phyloP scores from a whole-genome alignment of 2,888 invertebrate species.

The Conus canariensis region DNA sequence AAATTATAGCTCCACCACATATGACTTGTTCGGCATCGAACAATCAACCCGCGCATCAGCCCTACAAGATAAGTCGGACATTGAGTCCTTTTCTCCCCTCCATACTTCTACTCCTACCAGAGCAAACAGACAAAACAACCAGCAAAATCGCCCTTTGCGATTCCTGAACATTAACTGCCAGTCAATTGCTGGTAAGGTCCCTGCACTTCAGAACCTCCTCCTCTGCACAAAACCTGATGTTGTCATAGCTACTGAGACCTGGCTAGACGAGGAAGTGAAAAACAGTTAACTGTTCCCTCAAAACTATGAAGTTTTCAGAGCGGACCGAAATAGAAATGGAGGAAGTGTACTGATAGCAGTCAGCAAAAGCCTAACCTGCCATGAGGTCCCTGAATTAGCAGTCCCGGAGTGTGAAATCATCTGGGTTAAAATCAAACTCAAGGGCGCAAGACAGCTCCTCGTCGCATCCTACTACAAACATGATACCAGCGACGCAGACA shows the following conservation, averaged over 20 bases:
- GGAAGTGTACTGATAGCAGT: slow-evolving; percentile 2
- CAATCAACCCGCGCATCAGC: no score
- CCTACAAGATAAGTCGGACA: no score
- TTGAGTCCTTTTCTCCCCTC: background rate
- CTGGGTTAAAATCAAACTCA: slow-evolving; percentile 1
- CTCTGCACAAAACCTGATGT: background rate
- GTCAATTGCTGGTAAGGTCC: background rate
- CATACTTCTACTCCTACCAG: background rate
- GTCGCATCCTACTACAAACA: background rate
- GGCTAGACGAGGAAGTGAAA: background rate
- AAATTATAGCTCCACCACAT: no score
- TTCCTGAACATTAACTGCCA: background rate
- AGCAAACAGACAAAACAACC: background rate
- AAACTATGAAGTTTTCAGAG: background rate
- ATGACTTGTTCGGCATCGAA: no score
- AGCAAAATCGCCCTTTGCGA: background rate
- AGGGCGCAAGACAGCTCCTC: background rate
- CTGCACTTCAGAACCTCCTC: background rate
- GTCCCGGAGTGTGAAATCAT: slow-evolving; percentile 4
- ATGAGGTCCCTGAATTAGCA: background rate
- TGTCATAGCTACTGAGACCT: slow-evolving; percentile 2
- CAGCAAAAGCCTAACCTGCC: background rate
- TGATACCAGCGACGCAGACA: background rate
- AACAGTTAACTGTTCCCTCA: background rate
- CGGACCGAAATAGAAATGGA: background rate